Base-by-base conservation (phyloP, 2,888 invertebrate genomes). In the Caenorhabditis becei region DNA sequence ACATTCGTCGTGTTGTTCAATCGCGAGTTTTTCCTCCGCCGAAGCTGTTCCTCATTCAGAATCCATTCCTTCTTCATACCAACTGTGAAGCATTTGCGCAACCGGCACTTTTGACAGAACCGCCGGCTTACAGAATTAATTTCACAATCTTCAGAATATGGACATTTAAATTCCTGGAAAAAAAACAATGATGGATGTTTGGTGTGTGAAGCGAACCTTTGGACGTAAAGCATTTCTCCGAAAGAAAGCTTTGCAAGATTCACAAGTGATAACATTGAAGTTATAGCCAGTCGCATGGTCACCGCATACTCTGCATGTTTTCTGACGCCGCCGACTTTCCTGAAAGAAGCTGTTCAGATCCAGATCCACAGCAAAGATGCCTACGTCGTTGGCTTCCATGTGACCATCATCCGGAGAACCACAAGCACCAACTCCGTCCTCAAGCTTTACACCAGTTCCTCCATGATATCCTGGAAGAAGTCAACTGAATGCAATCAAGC, bases 61-160 rank as follows among this genome's bases (percentile, higher is more conserved):
- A 98, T 98, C 91, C 96, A 96, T 90, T 97, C 97, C 90, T 97
- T 97, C 86, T 96, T 95, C 98, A 98, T 98, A 0, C 98, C 98
- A 78, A 97, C 95, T 1, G 94, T 92, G 83, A 97, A 94, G 91
- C 98, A 98, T 91, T 97, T 97, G 90, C 95, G 95, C 69, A 98
- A 93, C 0, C 98, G 94, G 92, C 98, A 98, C 93, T 95, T 95
- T 90, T 98, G 97, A 92, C 98, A 98, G 91, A 98, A 98, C 28
- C 97, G 78, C 28, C 89, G 81, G 37, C 84, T 84, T 18, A 89
- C 89, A 1, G 89, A 83, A 37, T 88, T 90, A 69, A 90, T 89
- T 47, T 90, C 89, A 65, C 90, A 90, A 44, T 90, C 88, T 74
- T 89, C 89, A 0, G 86, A 83, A 77, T 90, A 90, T 0, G 90